phyloP scores from a whole-genome alignment of 2,797 vertebrate species.

The Lycodopsis pacificus region DNA sequence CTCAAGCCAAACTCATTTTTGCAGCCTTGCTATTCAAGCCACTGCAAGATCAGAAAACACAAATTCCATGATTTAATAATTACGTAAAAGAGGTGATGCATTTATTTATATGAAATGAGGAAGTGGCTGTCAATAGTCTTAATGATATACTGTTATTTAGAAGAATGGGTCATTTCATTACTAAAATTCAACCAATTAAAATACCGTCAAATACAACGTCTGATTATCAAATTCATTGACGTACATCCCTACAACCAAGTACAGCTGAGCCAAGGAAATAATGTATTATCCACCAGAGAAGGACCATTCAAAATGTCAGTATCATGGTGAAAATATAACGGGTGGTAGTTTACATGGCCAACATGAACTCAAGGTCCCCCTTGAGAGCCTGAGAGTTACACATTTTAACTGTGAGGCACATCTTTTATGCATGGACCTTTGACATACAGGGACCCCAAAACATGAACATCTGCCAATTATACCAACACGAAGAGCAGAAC shows the following conservation, averaged over 20 bases:
- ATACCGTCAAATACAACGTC: conserved; percentile 7
- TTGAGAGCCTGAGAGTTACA: conserved; percentile 50
- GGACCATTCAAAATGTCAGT: conserved; percentile 64
- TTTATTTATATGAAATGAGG: conserved; percentile 27
- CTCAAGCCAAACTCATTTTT: neutral
- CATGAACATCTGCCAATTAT: conserved; percentile 80
- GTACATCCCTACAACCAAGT: conserved; percentile 23
- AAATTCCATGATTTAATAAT: conserved; percentile 31
- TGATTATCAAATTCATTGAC: conserved; percentile 39
- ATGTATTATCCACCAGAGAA: conserved; percentile 46
- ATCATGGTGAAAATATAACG: conserved; percentile 67
- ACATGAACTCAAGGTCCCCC: conserved; percentile 68
- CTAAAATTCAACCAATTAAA: neutral
- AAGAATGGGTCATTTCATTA: conserved; percentile 4
- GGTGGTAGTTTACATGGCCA: conserved; percentile 70
- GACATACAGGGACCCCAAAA: conserved; percentile 70
- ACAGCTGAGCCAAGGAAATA: conserved; percentile 27
- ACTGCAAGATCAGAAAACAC: conserved; percentile 20
- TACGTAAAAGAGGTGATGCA: conserved; percentile 25
- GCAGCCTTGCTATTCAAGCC: neutral
- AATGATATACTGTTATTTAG: conserved; percentile 15
- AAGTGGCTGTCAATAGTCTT: conserved; percentile 22
- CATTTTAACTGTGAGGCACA: conserved; percentile 69
- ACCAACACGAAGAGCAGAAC: conserved; percentile 60
- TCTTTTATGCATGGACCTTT: conserved; percentile 79